Conservation (phyloP, 2,797 vertebrate genomes). For the Hemibagrus guttatus region DNA sequence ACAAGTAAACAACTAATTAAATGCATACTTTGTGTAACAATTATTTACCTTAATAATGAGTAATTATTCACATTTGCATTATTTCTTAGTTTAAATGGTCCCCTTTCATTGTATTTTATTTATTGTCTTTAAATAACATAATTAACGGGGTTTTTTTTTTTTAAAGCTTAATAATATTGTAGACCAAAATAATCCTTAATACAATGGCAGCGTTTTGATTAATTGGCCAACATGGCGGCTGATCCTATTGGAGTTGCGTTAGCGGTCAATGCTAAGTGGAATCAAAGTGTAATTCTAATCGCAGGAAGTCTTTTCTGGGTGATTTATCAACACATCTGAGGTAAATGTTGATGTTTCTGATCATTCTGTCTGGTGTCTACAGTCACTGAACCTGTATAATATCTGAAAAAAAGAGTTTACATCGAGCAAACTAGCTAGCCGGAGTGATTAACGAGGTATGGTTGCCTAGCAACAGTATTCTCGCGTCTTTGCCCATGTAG, state of each 20-base stretch:
- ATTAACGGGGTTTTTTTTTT: neutral
- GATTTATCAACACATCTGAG: neutral
- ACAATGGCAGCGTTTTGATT: neutral
- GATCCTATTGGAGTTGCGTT: neutral
- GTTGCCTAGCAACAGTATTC: neutral
- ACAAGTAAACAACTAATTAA: neutral
- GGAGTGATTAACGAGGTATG: neutral
- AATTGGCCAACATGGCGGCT: neutral
- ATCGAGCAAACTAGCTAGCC: neutral
- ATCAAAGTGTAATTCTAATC: neutral
- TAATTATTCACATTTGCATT: neutral
- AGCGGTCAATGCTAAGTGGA: neutral
- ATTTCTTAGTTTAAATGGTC: neutral
- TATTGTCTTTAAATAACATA: neutral
- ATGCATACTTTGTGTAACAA: neutral
- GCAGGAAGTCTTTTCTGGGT: neutral
- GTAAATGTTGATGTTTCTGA: neutral
- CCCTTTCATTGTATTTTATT: neutral
- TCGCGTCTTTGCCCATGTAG: neutral
- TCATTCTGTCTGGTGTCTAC: neutral
- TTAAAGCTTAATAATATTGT: neutral
- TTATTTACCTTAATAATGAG: neutral
- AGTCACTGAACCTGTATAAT: neutral
- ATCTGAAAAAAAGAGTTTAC: neutral
- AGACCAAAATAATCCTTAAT: neutral